Conservation (phyloP, 1,140 invertebrate species). For the Bombus confusus region DNA sequence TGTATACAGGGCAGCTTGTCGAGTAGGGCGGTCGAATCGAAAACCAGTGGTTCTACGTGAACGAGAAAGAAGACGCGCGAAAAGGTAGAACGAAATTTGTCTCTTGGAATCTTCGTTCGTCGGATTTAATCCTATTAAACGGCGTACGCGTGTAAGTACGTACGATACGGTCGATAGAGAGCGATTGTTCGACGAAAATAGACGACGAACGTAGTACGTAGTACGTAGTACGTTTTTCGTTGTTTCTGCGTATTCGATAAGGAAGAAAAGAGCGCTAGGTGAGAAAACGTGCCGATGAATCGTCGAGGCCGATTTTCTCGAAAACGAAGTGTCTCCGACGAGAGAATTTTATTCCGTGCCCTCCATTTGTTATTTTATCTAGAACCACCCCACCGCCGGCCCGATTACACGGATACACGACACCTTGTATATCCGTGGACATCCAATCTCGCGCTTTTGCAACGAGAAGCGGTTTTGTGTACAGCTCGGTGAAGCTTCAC, state of each 20-base stretch:
- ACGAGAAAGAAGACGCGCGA: background rate
- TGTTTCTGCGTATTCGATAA: background rate
- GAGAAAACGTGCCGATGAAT: background rate
- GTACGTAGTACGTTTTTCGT: too few species aligned
- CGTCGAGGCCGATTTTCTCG: background rate
- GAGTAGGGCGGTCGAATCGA: background rate
- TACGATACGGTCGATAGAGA: too few species aligned
- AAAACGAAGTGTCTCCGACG: background rate
- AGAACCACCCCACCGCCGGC: background rate
- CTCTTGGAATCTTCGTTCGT: background rate
- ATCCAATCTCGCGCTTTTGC: conserved; percentile 61
- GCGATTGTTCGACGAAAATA: too few species aligned
- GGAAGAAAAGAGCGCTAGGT: background rate
- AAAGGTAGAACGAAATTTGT: background rate
- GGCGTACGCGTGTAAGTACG: too few species aligned
- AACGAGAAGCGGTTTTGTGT: conserved; percentile 54
- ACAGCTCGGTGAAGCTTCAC: conserved; percentile 55
- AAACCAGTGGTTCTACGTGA: background rate
- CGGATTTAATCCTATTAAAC: too few species aligned
- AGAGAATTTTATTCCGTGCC: background rate
- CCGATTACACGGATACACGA: background rate
- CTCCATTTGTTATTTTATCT: background rate
- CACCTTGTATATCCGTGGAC: conserved; percentile 33
- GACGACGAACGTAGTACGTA: too few species aligned
- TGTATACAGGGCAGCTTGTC: background rate